Base-by-base conservation (phyloP, 1,140 invertebrate species). In the Tyrophagus putrescentiae region DNA sequence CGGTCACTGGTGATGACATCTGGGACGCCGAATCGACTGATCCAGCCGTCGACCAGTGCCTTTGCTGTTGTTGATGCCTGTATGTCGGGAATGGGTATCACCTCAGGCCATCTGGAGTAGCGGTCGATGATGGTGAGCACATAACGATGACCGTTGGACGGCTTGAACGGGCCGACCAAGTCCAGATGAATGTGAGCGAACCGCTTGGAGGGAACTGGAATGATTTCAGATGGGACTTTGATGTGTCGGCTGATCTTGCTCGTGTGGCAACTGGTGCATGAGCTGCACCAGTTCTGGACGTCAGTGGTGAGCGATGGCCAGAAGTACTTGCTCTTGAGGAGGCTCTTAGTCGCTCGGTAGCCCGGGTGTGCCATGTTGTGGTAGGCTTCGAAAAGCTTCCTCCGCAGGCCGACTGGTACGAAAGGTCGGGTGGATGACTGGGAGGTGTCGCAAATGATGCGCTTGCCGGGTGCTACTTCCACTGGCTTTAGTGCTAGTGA, bases 111-210 rank as follows among this genome's bases (percentile, higher is more conserved):
- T n/a, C 71, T 56, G 0, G 73, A 71, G 61, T 69, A 76, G 4
- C 72, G 54, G 58, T 76, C 72, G 4, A 76, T 71, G 9, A 68
- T 67, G 0, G 75, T 77, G 1, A 77, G 63, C 9, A 64, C 63
- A 58, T 76, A 76, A 9, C 27, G 32, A 39, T 60, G 68, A 13
- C 66, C 70, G 6, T 69, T 28, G 0, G 65, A 65, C 1, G 59
- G 50, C 25, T 73, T 71, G 2, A 78, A 48, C 0, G 71, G 75
- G 0, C 73, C 71, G 4, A 78, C 66, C 0, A 79, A 65, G 65
- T 78, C 76, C 0, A 78, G 60, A 64, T 78, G 72, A 0, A 78
- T 63, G 59, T 75, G 70, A 1, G 65, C 45, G 57, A 76, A 76
- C n/a, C 58, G 39, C 0, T 9, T 27, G 18, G 36, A 3, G 28